Base-by-base conservation (phyloP, 2,113 vertebrate species). In the Apodemus speciosus region DNA sequence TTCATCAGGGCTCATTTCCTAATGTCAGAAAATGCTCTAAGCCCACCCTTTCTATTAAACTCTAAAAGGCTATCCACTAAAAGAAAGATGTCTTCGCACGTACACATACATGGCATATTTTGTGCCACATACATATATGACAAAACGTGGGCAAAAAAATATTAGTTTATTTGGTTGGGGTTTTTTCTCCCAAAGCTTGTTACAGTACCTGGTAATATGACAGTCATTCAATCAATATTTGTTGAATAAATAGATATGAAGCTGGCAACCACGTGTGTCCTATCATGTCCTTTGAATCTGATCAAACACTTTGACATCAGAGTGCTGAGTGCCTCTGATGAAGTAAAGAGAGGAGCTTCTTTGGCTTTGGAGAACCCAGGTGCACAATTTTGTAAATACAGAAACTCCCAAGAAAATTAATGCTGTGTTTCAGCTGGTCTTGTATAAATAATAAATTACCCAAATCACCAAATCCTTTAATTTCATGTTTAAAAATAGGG, bases 361-460 rank as follows among this genome's bases (percentile, higher is more conserved):
- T 27, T 53, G 25, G 23, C 35, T 23, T 51, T 40, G 4, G 56
- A 88, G 76, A 93, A 62, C 89, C 86, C 91, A 95, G 89, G 88
- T 90, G 89, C 49, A 58, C 10, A 6, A 30, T 72, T 81, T n/a
- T 64, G 56, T 88, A 80, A 93, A 79, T n/a, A 90, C 94, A 83
- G 97, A 97, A 94, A 58, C 96, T 97, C 95, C 94, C 96, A 90
- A n/a, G 95, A 97, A 97, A 97, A 89, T 96, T 97, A 96, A 97
- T 96, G 97, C 94, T 90, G 60, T 15, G 5, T 73, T 93, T 92
- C 72, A 91, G 80, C 92, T 92, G 94, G 95, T 92, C 94, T 97
- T 96, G 92, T 97, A 96, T 97, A 96, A 97, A 94, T 98, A 97
- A 98, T 97, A 97, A 97, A 97, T 98, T 95, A 97, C 93, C 64